phyloP scores from a whole-genome alignment of 2,888 invertebrate genomes.

The Melitaea athalia region DNA sequence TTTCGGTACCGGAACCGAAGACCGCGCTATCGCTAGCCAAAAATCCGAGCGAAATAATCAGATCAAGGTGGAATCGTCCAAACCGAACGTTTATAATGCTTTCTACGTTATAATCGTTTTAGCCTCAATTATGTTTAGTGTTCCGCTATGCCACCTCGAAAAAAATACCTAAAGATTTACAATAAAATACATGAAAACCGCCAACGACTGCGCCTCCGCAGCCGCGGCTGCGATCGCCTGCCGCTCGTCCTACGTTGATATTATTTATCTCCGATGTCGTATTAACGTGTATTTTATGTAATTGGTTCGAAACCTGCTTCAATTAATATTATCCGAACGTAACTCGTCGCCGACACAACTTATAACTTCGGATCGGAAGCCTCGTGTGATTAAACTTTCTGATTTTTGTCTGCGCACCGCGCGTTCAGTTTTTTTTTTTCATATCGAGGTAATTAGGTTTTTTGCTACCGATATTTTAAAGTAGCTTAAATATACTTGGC shows the following conservation, averaged over 20 bases:
- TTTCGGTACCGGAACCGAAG: constrained; percentile 74
- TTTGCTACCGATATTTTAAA: constrained; percentile 27
- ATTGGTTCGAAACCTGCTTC: constrained; percentile 9
- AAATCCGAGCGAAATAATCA: constrained; percentile 65
- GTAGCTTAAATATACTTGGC: constrained; percentile 28
- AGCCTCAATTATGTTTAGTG: constrained; percentile 39
- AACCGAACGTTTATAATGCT: constrained; percentile 38
- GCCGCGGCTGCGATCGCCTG: background rate
- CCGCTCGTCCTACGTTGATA: background rate
- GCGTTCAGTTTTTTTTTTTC: constrained; percentile 4
- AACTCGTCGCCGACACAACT: constrained; percentile 1
- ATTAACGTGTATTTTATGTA: constrained; percentile 15
- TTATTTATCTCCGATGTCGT: constrained; percentile 9
- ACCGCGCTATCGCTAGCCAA: constrained; percentile 67
- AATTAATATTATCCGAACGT: constrained; percentile 8
- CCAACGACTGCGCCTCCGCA: constrained; percentile 21
- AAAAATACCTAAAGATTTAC: constrained; percentile 22
- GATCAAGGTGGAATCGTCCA: constrained; percentile 65
- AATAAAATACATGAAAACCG: constrained; percentile 21
- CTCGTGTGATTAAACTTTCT: constrained; percentile 20
- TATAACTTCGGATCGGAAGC: constrained; percentile 10
- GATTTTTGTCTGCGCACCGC: constrained; percentile 12
- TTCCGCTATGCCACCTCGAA: constrained; percentile 30
- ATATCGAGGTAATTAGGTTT: constrained; percentile 23
- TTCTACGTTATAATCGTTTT: constrained; percentile 43